Percentiles rank a stretch among this genome's conserved stretches.
These are phyloP conservation scores for Hemicordylus capensis DNA, from an alignment of 2,113 vertebrate species.

Conservation along the genomic window DNA sequence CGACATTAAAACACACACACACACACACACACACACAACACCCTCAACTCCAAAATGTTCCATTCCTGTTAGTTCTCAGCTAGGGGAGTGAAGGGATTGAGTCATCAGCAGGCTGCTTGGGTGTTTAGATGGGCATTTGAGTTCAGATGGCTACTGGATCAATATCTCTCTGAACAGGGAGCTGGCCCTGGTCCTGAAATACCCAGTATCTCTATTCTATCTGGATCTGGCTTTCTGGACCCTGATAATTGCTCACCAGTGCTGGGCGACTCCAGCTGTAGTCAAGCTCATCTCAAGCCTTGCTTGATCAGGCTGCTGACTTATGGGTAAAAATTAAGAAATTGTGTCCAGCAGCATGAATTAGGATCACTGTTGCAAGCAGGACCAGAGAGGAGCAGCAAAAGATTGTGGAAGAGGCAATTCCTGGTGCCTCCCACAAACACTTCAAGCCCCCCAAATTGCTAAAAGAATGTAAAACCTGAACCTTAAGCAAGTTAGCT, in stretches of 20 bases:
- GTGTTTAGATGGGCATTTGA: no score
- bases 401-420: not conserved
- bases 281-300: not conserved
- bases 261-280: not conserved
- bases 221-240: not conserved
- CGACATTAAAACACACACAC: no score
- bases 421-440: not conserved
- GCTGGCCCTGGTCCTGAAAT: not conserved
- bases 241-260: not conserved
- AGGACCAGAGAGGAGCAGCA: not conserved
- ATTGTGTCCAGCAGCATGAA: not conserved
- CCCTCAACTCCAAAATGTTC: no score
- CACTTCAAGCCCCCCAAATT: not conserved
- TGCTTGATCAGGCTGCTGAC: not conserved
- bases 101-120: no score
- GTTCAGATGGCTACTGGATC: no score
- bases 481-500: not conserved
- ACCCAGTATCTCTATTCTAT: not conserved
- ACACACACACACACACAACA: no score
- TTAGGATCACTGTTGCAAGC: not conserved
- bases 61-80: no score
- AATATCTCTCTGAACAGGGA: not conserved
- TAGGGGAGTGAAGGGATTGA: no score
- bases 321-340: not conserved
- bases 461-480: not conserved